Base-by-base conservation (phyloP, 2,888 invertebrate species). In the Epinotia ramella region DNA sequence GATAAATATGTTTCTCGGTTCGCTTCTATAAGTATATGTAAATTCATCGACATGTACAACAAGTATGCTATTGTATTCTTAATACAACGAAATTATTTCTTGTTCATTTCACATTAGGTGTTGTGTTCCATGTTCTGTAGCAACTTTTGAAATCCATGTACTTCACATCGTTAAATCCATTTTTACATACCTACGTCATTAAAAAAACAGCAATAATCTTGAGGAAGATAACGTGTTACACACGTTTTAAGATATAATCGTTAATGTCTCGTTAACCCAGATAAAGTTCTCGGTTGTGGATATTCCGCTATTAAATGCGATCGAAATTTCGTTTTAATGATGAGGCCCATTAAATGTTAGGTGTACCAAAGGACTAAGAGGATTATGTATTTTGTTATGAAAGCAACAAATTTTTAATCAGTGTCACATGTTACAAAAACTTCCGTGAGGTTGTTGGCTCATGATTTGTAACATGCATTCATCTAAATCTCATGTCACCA, bases 241-340 rank as follows among this genome's bases (percentile, higher is more conserved):
- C 13, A 28, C 3, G 11, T 49, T 69, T 69, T 60, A 16, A 11
- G 18, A 64, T 63, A 20, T 24, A 62, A 62, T 78, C 79, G 77
- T 86, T 83, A 79, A 76, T 81, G 79, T 81, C 77, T 82, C 83
- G 85, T 90, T 90, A 90, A 82, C 89, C 88, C 81, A 87, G 77
- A 80, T 85, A 60, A 77, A 69, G 24, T 59, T 70, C 11, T 65
- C 40, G 16, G 56, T 20, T 16, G 24, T 64, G 44, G 57, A 46
- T 65, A 65, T 59, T 74, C 64, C 57, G 18, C 59, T 53, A 74
- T 64, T 49, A 28, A 9, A 57, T 57, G 16, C 46, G 9, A 49
- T 44, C 24, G 57, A 40, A 62, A 62, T 68, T 18, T 40, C 46
- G 12, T 63, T 24, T 68, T 73, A 68, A 68, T 67, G n/a, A 24